Percentiles rank a stretch among this genome's conserved stretches.
These are phyloP conservation scores for Cossypha heuglini DNA, from an alignment of 2,797 vertebrate genomes.

Conservation along the genomic window DNA sequence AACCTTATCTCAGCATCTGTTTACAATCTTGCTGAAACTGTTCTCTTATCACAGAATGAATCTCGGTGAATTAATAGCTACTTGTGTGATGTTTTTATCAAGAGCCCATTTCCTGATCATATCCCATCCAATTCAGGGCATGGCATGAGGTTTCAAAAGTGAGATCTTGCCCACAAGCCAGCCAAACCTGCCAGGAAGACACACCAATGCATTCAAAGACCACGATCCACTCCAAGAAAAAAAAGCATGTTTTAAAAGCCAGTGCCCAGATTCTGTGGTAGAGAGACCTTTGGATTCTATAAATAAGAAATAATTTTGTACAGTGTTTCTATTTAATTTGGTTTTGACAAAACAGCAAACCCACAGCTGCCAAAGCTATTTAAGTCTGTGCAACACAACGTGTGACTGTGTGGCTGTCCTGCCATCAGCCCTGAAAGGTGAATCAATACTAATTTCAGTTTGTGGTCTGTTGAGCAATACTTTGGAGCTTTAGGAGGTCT, in stretches of 20 bases:
- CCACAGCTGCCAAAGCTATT: background rate
- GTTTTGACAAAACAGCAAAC: constrained; percentile 7
- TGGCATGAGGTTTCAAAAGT: background rate
- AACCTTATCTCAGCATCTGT: background rate
- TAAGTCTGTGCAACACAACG: background rate
- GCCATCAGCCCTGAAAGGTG: background rate
- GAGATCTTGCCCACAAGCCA: background rate
- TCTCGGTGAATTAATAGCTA: background rate
- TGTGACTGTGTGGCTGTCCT: rapidly evolving
- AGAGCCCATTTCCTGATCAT: background rate
- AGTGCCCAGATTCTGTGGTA: background rate
- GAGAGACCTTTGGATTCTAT: background rate
- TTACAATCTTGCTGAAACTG: background rate
- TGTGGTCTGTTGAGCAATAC: background rate
- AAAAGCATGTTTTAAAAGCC: background rate
- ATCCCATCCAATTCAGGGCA: background rate
- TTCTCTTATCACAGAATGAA: background rate
- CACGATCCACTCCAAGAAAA: background rate
- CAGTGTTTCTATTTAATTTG: background rate
- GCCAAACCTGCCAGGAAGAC: background rate
- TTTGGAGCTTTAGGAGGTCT: background rate
- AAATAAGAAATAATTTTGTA: background rate
- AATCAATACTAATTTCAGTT: constrained; percentile 35
- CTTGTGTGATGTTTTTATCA: background rate
- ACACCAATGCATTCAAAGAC: background rate